Conservation (phyloP, 1,140 invertebrate species). For the Propsilocerus akamusi region DNA sequence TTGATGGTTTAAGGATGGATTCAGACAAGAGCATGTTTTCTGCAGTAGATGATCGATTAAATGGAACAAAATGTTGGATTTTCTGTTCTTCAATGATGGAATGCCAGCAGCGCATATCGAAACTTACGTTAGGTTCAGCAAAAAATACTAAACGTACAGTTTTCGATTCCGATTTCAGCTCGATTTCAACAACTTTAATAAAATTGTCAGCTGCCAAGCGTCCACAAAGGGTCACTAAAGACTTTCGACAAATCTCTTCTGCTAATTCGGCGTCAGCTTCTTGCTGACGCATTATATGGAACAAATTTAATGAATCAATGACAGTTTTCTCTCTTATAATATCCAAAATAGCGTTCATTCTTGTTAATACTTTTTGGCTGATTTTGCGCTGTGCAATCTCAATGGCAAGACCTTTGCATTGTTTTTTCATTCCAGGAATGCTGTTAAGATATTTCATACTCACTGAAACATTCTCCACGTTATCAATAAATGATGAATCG, state of each 20-base stretch:
- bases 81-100: constrained; percentile 1
- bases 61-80: background rate
- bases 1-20: background rate
- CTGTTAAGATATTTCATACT: background rate
- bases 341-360: background rate
- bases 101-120: background rate
- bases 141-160: background rate
- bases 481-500: background rate
- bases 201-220: background rate
- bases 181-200: background rate
- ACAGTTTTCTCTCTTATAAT: background rate
- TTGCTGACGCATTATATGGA: background rate
- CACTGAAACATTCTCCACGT: background rate
- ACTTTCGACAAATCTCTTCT: background rate
- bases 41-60: background rate
- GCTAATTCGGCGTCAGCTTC: background rate
- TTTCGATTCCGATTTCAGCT: background rate
- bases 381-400: background rate
- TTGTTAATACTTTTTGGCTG: background rate
- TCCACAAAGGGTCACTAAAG: background rate
- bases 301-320: background rate
- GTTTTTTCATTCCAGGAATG: background rate
- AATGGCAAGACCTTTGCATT: background rate
- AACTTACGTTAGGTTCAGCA: background rate
- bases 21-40: background rate